These are phyloP conservation scores for Geotrypetes seraphini DNA, from an alignment of 2,797 vertebrate species.

Conservation along the genomic window DNA sequence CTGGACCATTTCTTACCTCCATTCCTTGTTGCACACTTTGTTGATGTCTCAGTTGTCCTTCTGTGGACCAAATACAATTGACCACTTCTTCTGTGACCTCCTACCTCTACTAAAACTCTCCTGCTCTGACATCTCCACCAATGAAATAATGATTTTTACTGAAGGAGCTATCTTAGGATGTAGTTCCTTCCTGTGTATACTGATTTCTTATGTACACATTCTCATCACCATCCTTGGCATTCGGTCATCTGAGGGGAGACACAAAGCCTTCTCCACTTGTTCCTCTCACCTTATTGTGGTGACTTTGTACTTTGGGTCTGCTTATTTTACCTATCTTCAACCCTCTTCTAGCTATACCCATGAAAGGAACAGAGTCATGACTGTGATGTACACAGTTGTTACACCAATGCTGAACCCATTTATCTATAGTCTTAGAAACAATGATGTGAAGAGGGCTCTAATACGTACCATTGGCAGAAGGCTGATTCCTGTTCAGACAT, in stretches of 20 bases:
- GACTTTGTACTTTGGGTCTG: background rate
- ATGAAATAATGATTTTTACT: background rate
- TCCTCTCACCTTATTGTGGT: background rate
- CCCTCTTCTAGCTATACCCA: too few species aligned
- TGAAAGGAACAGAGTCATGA: too few species aligned
- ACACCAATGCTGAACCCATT: too few species aligned
- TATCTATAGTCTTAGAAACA: too few species aligned
- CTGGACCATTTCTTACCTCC: background rate
- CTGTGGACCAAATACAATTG: conserved; percentile 1
- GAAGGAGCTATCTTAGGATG: background rate
- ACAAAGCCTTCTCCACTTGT: background rate
- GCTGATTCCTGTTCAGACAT: too few species aligned
- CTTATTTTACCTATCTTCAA: too few species aligned
- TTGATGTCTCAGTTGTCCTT: background rate
- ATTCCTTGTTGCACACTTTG: background rate
- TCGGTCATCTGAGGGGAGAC: background rate
- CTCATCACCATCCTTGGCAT: background rate
- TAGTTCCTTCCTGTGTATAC: background rate
- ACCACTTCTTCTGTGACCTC: conserved; percentile 17
- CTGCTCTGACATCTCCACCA: background rate
- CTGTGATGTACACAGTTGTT: too few species aligned
- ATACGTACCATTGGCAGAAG: too few species aligned
- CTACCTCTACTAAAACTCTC: conserved; percentile 2
- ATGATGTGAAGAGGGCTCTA: too few species aligned
- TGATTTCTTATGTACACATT: background rate